phyloP scores from a whole-genome alignment of 2,113 vertebrate genomes.

The Petaurus breviceps region DNA sequence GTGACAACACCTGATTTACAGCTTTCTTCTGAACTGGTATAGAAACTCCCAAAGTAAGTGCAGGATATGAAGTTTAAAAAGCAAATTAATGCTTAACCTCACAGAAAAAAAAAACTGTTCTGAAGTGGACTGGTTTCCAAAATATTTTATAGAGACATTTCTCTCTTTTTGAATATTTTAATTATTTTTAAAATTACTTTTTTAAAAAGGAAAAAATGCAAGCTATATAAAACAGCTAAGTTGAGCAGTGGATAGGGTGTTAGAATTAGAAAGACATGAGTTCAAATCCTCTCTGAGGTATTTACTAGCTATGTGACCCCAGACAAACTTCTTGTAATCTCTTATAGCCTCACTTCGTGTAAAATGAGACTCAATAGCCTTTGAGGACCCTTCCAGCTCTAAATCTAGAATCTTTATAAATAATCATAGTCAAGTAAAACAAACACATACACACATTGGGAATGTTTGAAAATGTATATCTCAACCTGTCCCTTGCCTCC shows the following conservation, averaged over 20 bases:
- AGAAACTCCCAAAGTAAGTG: constrained; percentile 50
- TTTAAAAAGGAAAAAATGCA: not conserved
- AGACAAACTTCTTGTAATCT: not conserved
- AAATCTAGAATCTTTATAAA: not conserved
- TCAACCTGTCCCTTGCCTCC: not conserved
- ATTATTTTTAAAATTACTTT: not conserved
- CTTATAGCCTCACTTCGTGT: not conserved
- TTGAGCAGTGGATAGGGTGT: not conserved
- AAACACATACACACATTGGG: no score
- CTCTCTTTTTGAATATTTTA: not conserved
- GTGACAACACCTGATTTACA: constrained; percentile 73
- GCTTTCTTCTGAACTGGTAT: constrained; percentile 66
- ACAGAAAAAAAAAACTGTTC: not conserved
- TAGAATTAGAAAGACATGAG: not conserved
- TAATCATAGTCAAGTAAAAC: not conserved
- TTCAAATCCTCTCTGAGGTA: not conserved
- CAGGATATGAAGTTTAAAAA: not conserved
- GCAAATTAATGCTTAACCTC: not conserved
- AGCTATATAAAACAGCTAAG: not conserved
- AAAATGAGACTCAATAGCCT: not conserved
- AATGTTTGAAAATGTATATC: not conserved
- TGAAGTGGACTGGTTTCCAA: not conserved
- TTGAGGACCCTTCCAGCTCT: not conserved
- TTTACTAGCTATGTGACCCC: not conserved
- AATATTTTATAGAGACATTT: not conserved